Conservation (phyloP, 2,113 vertebrate genomes). For the Phylloscopus trochilus region DNA sequence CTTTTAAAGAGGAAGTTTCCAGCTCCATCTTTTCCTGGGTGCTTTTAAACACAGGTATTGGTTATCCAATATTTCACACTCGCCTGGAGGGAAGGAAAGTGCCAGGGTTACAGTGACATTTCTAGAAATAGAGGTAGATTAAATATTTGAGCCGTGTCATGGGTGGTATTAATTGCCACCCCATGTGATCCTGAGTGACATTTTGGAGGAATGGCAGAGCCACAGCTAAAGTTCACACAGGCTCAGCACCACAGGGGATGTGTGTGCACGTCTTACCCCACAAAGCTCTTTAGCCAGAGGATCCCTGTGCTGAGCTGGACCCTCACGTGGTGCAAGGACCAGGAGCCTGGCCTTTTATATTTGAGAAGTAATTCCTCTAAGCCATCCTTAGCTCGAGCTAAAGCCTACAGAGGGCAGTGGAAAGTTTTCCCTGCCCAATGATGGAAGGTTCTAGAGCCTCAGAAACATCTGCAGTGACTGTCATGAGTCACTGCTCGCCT, state of each 20-base stretch:
- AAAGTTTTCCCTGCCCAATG: background rate
- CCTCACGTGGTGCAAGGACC: background rate
- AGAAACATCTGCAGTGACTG: background rate
- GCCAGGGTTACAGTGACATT: constrained; percentile 24
- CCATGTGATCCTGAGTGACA: constrained; percentile 62
- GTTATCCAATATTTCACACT: background rate
- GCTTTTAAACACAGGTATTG: too few species aligned
- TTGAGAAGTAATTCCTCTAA: background rate
- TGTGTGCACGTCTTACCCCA: background rate
- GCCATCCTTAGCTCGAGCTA: background rate
- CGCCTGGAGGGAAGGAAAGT: background rate
- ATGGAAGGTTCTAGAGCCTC: constrained; percentile 1
- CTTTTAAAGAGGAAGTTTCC: background rate
- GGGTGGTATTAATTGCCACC: constrained; percentile 40
- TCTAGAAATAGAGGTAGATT: constrained; percentile 60
- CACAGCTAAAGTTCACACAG: background rate
- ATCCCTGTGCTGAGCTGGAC: background rate
- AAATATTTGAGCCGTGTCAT: constrained; percentile 6
- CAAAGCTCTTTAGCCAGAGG: background rate
- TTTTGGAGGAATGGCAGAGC: constrained; percentile 65
- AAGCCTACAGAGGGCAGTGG: constrained; percentile 14
- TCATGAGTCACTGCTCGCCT: background rate
- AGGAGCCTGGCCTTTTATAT: background rate
- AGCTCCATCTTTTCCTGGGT: background rate
- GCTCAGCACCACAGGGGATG: background rate